Conservation (phyloP, 2,797 vertebrate species). For the Eutrigla gurnardus region DNA sequence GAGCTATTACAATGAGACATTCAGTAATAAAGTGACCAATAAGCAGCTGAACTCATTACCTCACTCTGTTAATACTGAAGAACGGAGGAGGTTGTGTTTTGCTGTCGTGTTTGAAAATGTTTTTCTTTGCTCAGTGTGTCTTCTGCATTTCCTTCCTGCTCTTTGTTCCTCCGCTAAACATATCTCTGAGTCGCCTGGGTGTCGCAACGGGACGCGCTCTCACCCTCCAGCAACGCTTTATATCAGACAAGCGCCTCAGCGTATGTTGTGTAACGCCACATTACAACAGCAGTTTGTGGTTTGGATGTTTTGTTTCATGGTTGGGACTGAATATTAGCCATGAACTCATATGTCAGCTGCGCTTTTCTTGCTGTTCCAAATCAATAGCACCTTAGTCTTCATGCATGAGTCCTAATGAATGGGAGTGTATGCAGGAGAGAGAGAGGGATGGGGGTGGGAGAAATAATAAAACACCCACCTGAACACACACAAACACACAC, state of each 20-base stretch:
- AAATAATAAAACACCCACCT: conserved; percentile 36
- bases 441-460: conserved; percentile 25
- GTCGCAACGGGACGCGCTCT: conserved; percentile 70
- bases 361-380: conserved; percentile 39
- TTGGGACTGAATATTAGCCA: conserved; percentile 22
- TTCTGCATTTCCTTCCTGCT: conserved; percentile 78
- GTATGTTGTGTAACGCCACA: conserved; percentile 47
- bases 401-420: conserved; percentile 52
- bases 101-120: conserved; percentile 63
- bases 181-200: conserved; percentile 69
- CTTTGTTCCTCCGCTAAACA: conserved; percentile 77
- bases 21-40: conserved; percentile 33
- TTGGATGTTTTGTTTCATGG: conserved; percentile 41
- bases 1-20: neutral
- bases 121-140: conserved; percentile 67
- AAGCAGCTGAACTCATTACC: conserved; percentile 38
- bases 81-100: conserved; percentile 51
- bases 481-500: conserved; percentile 9
- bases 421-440: conserved; percentile 34
- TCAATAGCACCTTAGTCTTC: conserved; percentile 43
- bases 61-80: conserved; percentile 19
- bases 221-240: conserved; percentile 69
- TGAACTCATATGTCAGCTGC: neutral
- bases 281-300: conserved; percentile 47
- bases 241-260: conserved; percentile 51